A percentile compares a stretch with the other conserved stretches of the same genome.
Evolutionary conservation across 2,113 vertebrate genomes (phyloP).

Genomic region (Enhydra lutris): DNA sequence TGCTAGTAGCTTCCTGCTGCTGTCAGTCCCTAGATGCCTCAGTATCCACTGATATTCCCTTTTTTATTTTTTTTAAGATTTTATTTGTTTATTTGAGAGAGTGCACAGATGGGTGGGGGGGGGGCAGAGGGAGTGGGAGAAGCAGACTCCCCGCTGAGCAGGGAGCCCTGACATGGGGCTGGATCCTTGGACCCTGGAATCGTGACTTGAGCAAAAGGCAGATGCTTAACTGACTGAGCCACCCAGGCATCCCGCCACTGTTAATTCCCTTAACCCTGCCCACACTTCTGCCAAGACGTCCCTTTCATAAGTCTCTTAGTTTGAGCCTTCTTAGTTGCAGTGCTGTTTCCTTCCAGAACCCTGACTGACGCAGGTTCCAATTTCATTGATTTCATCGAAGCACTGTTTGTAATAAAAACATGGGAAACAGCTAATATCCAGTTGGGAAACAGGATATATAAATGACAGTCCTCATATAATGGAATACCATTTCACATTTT

Average conservation of each 20-base stretch:
- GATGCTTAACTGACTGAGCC: no score
- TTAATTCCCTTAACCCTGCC: no score
- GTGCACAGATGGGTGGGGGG: no score
- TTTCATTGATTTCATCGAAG: neutral
- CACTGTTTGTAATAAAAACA: neutral
- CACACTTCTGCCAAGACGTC: neutral
- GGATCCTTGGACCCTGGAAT: no score
- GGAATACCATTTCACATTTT: neutral
- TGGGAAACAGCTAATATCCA: neutral
- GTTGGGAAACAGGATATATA: neutral
- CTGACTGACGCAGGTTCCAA: neutral
- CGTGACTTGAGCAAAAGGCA: no score
- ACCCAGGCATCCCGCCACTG: no score
- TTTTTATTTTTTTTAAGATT: no score
- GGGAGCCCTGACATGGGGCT: no score
- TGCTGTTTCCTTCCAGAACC: neutral
- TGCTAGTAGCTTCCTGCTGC: neutral
- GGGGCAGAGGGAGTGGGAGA: no score
- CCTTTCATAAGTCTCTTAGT: neutral
- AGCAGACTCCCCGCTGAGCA: no score
- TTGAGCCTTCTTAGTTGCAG: neutral
- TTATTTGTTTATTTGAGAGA: no score
- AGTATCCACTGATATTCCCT: accelerated
- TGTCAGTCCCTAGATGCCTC: neutral
- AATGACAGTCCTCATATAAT: neutral